These are phyloP conservation scores for Myiotriccus ornatus DNA, from an alignment of 2,797 vertebrate species.

Conservation along the genomic window DNA sequence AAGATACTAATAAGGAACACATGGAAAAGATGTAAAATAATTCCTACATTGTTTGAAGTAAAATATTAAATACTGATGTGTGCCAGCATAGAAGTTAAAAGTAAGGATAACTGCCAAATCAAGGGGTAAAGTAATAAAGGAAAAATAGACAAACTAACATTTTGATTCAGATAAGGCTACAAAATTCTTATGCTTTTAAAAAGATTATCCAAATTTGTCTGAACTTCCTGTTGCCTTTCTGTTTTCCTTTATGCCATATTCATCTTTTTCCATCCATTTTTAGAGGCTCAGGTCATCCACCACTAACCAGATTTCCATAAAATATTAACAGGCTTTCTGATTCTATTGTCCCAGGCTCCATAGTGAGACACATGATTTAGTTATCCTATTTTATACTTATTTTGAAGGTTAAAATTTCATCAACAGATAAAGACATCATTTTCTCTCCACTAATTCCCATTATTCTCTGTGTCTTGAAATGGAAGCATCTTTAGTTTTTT, in stretches of 20 bases:
- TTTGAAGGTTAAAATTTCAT: neutral
- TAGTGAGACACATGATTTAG: neutral
- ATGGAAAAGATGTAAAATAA: slow-evolving; percentile 34
- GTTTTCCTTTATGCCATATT: neutral
- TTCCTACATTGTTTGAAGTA: slow-evolving; percentile 20
- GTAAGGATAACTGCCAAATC: neutral
- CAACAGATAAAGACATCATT: neutral
- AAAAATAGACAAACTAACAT: neutral
- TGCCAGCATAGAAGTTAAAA: neutral
- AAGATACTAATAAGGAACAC: slow-evolving; percentile 34
- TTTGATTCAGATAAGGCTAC: neutral
- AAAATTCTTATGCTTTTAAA: neutral
- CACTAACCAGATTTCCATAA: neutral
- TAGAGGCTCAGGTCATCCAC: neutral
- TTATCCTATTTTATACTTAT: neutral
- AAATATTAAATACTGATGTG: slow-evolving; percentile 1
- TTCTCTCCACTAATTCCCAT: neutral
- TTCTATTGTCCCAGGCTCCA: neutral
- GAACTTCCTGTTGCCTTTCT: neutral
- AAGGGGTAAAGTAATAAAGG: neutral
- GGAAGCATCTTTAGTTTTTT: neutral
- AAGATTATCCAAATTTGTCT: neutral
- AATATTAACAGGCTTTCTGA: neutral
- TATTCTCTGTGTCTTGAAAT: neutral
- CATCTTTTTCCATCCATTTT: neutral